A percentile compares a stretch with the other conserved stretches of the same genome.
Conservation (phyloP, 2,888 invertebrate genomes). For the Caradrina kadenii region DNA sequence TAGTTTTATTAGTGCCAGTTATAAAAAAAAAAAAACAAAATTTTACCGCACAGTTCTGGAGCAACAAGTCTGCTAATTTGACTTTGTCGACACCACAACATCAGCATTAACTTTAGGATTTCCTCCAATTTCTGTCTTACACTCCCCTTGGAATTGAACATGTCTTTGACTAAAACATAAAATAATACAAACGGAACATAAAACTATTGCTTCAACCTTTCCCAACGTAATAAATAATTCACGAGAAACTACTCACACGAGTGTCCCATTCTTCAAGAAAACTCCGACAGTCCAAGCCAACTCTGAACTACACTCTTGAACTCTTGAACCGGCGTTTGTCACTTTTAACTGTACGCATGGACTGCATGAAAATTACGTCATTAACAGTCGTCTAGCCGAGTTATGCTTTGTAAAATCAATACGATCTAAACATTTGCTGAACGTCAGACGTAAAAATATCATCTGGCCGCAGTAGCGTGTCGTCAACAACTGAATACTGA, state of each 20-base stretch:
- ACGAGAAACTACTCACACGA: constrained; percentile 79
- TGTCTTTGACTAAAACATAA: constrained; percentile 83
- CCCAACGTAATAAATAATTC: background rate
- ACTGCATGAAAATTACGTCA: constrained; percentile 76
- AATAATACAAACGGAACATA: constrained; percentile 45
- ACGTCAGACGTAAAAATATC: constrained; percentile 78
- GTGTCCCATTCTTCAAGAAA: constrained; percentile 76
- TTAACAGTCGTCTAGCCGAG: constrained; percentile 66
- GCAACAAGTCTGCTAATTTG: constrained; percentile 92
- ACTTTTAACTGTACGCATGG: constrained; percentile 67
- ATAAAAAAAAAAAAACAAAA: background rate
- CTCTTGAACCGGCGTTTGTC: constrained; percentile 67
- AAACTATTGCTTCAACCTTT: constrained; percentile 21
- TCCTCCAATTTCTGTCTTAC: constrained; percentile 93
- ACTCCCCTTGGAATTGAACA: constrained; percentile 81
- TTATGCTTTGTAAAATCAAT: constrained; percentile 80
- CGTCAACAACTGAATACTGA: constrained; percentile 85
- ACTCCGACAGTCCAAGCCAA: constrained; percentile 26
- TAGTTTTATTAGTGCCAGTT: background rate
- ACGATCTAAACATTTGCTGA: constrained; percentile 73
- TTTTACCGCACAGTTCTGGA: constrained; percentile 90
- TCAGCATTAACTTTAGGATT: constrained; percentile 94
- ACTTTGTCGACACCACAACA: constrained; percentile 95
- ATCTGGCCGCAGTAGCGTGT: constrained; percentile 83
- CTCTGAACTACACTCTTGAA: constrained; percentile 64